Conservation (phyloP, 2,888 invertebrate genomes). For the Blastobasis adustella region DNA sequence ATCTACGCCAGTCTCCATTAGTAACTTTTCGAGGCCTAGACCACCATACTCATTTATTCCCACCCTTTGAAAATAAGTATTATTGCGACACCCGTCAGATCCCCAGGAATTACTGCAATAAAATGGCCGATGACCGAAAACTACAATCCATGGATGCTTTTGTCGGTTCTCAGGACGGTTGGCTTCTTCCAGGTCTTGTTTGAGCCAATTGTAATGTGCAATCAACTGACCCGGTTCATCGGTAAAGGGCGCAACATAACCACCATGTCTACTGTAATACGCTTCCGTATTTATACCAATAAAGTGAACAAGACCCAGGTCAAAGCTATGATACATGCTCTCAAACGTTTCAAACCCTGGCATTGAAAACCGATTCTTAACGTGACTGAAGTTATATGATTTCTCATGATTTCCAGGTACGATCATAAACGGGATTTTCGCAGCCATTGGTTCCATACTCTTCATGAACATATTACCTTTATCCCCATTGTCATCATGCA, state of each 20-base stretch:
- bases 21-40: constrained; percentile 81
- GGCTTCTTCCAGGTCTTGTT: not conserved
- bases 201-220: not conserved
- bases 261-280: not conserved
- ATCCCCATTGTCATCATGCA: not conserved
- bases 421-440: not conserved
- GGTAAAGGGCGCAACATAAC: not conserved
- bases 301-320: not conserved
- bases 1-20: constrained; percentile 90
- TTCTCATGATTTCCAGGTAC: not conserved
- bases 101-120: not conserved
- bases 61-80: not conserved
- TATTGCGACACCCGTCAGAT: not conserved
- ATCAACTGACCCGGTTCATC: not conserved
- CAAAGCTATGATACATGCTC: not conserved
- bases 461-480: not conserved
- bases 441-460: not conserved
- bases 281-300: not conserved
- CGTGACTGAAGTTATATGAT: not conserved
- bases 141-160: not conserved
- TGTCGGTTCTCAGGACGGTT: not conserved
- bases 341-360: not conserved
- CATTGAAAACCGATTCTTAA: not conserved
- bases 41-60: not conserved
- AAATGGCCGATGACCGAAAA: not conserved